A percentile compares a stretch with the other conserved stretches of the same genome.
phyloP scores from a whole-genome alignment of 1,140 invertebrate genomes.

The Pygmarrhopalites habei region DNA sequence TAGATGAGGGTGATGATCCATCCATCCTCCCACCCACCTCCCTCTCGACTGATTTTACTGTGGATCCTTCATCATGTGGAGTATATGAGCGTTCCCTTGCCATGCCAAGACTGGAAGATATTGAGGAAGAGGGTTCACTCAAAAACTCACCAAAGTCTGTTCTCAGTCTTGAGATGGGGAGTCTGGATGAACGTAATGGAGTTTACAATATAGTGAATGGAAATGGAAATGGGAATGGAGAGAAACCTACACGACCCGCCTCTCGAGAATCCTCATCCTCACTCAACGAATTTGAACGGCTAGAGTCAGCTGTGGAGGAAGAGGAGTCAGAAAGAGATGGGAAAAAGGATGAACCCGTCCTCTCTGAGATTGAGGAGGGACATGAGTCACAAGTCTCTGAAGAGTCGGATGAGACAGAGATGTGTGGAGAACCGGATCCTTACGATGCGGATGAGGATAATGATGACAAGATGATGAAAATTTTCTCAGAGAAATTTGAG shows the following conservation, averaged over 20 bases:
- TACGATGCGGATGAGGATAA: conserved; percentile 46
- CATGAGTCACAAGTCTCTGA: conserved; percentile 57
- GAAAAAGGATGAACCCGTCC: conserved; percentile 73
- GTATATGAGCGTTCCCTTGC: conserved; percentile 16
- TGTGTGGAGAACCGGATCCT: conserved; percentile 49
- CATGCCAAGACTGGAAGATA: conserved; percentile 29
- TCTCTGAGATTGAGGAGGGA: conserved; percentile 63
- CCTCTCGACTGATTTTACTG: neutral
- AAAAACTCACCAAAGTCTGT: conserved; percentile 36
- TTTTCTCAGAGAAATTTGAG: conserved; percentile 63
- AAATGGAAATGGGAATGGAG: conserved; percentile 19
- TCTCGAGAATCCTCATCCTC: conserved; percentile 34
- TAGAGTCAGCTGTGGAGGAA: conserved; percentile 84
- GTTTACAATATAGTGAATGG: conserved; percentile 3
- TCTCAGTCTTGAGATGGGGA: conserved; percentile 33
- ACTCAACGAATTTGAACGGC: conserved; percentile 72
- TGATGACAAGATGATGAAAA: conserved; percentile 58
- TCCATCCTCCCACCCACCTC: neutral
- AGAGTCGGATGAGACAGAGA: conserved; percentile 58
- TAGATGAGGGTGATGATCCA: conserved; percentile 19
- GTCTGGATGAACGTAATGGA: conserved; percentile 13
- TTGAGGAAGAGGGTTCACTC: conserved; percentile 34
- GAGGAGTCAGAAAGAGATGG: conserved; percentile 51
- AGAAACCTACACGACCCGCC: conserved; percentile 15
- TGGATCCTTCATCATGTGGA: neutral